Conservation (phyloP, 1,140 invertebrate genomes). For the Papilio glaucus region DNA sequence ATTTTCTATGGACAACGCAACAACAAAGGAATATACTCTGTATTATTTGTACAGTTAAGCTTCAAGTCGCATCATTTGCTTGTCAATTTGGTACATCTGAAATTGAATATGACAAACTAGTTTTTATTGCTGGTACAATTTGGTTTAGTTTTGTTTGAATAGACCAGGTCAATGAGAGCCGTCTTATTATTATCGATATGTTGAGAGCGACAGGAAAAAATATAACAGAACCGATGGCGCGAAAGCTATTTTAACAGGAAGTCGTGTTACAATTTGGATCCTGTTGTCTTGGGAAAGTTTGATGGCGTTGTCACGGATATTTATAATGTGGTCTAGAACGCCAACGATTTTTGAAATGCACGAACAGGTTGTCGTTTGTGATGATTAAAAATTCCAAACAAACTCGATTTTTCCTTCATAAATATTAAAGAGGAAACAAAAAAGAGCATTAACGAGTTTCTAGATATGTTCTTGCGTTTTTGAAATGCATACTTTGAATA, state of each 20-base stretch:
- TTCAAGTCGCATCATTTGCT: slow-evolving; percentile 12
- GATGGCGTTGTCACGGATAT: background rate
- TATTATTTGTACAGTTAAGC: slow-evolving; percentile 42
- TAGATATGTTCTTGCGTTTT: background rate
- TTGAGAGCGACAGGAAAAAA: slow-evolving; percentile 47
- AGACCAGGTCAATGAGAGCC: slow-evolving; percentile 51
- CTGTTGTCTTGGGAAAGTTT: slow-evolving; percentile 45
- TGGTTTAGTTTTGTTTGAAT: slow-evolving; percentile 48
- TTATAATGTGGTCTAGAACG: background rate
- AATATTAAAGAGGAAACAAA: slow-evolving; percentile 8
- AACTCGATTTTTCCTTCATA: slow-evolving; percentile 6
- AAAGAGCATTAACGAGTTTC: background rate
- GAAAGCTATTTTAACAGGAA: slow-evolving; percentile 37
- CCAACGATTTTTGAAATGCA: background rate
- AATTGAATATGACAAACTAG: slow-evolving; percentile 40
- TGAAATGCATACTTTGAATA: slow-evolving; percentile 4
- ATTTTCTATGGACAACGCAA: slow-evolving; percentile 61
- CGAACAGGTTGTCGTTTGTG: background rate
- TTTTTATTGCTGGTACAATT: slow-evolving; percentile 43
- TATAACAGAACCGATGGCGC: slow-evolving; percentile 41
- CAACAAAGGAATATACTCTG: slow-evolving; percentile 49
- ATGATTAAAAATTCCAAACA: slow-evolving; percentile 8
- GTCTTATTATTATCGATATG: slow-evolving; percentile 56
- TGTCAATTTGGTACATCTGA: background rate
- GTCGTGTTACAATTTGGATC: slow-evolving; percentile 47